Base-by-base conservation (phyloP, 2,113 vertebrate genomes). In the Promerops cafer region DNA sequence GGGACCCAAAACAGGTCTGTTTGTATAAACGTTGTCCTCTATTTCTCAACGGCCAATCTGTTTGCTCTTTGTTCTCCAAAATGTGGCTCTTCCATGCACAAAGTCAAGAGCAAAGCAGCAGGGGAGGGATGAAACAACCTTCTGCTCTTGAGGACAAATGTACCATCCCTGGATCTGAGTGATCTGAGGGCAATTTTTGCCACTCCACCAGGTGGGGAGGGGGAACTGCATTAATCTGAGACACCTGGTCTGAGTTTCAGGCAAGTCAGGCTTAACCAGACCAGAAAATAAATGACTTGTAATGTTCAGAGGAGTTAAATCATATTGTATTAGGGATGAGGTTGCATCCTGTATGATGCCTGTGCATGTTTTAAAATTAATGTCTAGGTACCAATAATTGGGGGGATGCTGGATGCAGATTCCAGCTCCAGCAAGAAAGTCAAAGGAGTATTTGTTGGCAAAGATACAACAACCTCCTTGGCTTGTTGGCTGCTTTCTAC, bases 31-130 rank as follows among this genome's bases (percentile, higher is more conserved):
- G 9, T 10, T 53, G 6, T 9, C n/a, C 59, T 74, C 28, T 0
- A 1, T 49, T 85, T 53, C 83, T 71, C 16, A 1, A 61, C 35
- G 56, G 16, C 9, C 33, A 10, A n/a, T 49, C 22, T 75, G 17
- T 22, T 18, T 71, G 70, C 10, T 0, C 0, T 54, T 63, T 70
- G 13, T 70, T 57, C 75, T 30, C 50, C 47, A 28, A 16, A 19
- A 22, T 0, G 3, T 26, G 39, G 19, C 19, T 76, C 16, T 37
- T 39, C 4, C 0, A 0, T 2, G 31, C 50, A 40, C 23, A 24
- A 63, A 74, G 33, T 28, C 35, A 17, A 47, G 72, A 81, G 60
- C 54, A 92, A 74, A 92, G 66, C 52, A 75, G 61, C 33, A 52
- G 65, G 23, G 75, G 10, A 54, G 20, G 39, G 13, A 53, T 26